phyloP scores from a whole-genome alignment of 2,113 vertebrate genomes.

The Apus apus region DNA sequence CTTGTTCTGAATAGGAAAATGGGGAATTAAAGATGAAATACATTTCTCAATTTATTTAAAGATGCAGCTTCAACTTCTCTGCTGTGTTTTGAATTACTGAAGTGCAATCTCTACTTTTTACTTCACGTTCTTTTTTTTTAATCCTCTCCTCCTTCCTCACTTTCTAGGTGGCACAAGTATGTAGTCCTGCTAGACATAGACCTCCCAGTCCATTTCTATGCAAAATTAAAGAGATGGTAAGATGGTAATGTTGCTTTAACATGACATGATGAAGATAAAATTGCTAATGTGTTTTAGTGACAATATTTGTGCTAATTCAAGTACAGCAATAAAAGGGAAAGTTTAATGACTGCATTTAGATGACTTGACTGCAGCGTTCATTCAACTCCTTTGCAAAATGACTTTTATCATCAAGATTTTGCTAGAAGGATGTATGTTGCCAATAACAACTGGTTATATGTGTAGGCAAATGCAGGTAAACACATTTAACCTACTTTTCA shows the following conservation, averaged over 20 bases:
- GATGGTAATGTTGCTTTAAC: not conserved
- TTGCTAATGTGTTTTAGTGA: not conserved
- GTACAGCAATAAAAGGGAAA: not conserved
- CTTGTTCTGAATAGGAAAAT: conserved; percentile 89
- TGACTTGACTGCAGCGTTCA: not conserved
- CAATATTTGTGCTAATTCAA: not conserved
- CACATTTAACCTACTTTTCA: not conserved
- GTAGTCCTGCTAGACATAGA: not conserved
- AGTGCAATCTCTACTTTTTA: not conserved
- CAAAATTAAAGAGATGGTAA: not conserved
- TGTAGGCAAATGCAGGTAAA: not conserved
- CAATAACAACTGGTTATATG: not conserved
- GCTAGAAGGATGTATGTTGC: not conserved
- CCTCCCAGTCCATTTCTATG: not conserved
- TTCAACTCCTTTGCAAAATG: not conserved
- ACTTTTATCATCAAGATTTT: not conserved
- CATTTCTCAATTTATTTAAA: conserved; percentile 72
- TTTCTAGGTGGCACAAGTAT: not conserved
- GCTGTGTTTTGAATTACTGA: conserved; percentile 9
- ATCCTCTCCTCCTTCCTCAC: not conserved
- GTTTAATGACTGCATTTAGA: not conserved
- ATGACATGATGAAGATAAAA: not conserved
- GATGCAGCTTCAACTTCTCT: conserved; percentile 57
- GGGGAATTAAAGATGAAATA: conserved; percentile 80
- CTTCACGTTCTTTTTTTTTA: not conserved